These are phyloP conservation scores for Rhamnusium bicolor DNA, from an alignment of 2,888 invertebrate genomes.

Conservation along the genomic window DNA sequence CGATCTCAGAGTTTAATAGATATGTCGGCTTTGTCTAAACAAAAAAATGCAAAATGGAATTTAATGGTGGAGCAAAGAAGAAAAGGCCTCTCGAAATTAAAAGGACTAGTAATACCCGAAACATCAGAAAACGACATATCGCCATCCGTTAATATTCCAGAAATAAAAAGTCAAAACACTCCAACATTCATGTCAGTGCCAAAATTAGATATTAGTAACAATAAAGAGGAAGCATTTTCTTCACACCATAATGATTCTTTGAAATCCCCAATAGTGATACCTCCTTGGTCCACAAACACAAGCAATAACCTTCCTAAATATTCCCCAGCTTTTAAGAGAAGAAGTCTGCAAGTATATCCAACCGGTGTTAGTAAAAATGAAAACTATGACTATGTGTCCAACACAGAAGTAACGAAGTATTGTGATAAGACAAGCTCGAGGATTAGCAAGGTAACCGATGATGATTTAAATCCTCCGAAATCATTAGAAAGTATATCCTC, in stretches of 20 bases:
- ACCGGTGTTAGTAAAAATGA: conserved; percentile 49
- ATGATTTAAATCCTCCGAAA: conserved; percentile 70
- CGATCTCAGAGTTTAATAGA: conserved; percentile 73
- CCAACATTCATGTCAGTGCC: conserved; percentile 59
- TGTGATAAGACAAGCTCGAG: conserved; percentile 50
- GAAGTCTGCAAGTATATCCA: conserved; percentile 79
- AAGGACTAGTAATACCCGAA: conserved; percentile 92
- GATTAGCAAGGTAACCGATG: conserved; percentile 53
- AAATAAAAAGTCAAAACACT: conserved; percentile 79
- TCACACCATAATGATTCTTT: conserved; percentile 33
- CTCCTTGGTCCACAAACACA: conserved; percentile 66
- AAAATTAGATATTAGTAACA: conserved; percentile 47
- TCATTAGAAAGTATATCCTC: conserved; percentile 76
- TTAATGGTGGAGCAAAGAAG: conserved; percentile 87
- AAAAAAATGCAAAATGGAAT: conserved; percentile 74
- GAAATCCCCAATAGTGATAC: conserved; percentile 59
- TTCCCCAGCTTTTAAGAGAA: conserved; percentile 87
- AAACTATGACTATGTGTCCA: conserved; percentile 49
- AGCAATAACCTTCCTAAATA: conserved; percentile 82
- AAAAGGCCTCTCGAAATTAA: conserved; percentile 86
- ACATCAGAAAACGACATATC: conserved; percentile 70
- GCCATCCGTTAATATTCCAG: conserved; percentile 84
- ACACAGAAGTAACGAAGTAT: conserved; percentile 43
- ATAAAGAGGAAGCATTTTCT: conserved; percentile 53
- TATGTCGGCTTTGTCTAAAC: conserved; percentile 62